Conservation (phyloP, 2,888 invertebrate species). For the Papilio elwesi region DNA sequence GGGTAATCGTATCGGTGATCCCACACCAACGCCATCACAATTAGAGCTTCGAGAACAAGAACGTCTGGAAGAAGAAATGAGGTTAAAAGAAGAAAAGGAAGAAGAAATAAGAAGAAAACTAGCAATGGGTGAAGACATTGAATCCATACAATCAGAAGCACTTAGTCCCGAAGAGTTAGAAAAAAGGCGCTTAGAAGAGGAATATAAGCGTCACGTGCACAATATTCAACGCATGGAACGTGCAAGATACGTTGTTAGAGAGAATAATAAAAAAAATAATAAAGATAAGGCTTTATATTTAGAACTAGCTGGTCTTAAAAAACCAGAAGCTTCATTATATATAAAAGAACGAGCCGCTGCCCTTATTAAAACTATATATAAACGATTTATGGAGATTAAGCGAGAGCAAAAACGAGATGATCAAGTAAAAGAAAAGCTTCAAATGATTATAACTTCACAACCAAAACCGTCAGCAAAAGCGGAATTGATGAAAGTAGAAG, state of each 20-base stretch:
- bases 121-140: slow-evolving; percentile 62
- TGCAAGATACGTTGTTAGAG: slow-evolving; percentile 54
- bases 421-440: slow-evolving; percentile 76
- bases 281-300: slow-evolving; percentile 69
- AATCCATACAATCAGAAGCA: slow-evolving; percentile 52
- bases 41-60: slow-evolving; percentile 61
- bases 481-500: slow-evolving; percentile 74
- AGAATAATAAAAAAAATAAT: slow-evolving; percentile 57
- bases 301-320: slow-evolving; percentile 71
- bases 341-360: slow-evolving; percentile 59
- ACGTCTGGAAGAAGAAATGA: slow-evolving; percentile 59
- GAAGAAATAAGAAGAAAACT: slow-evolving; percentile 60
- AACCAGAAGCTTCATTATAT: slow-evolving; percentile 56
- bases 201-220: slow-evolving; percentile 60
- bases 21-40: slow-evolving; percentile 67
- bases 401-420: slow-evolving; percentile 66
- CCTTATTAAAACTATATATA: slow-evolving; percentile 66
- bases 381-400: slow-evolving; percentile 73
- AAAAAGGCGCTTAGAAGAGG: slow-evolving; percentile 55
- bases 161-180: slow-evolving; percentile 63
- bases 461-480: slow-evolving; percentile 72
- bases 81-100: slow-evolving; percentile 60
- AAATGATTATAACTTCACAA: slow-evolving; percentile 83
- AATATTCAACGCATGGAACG: slow-evolving; percentile 78
- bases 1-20: slow-evolving; percentile 73